A percentile compares a stretch with the other conserved stretches of the same genome.
These are phyloP conservation scores for Phylloscopus trochilus DNA, from an alignment of 2,113 vertebrate species.

Conservation along the genomic window DNA sequence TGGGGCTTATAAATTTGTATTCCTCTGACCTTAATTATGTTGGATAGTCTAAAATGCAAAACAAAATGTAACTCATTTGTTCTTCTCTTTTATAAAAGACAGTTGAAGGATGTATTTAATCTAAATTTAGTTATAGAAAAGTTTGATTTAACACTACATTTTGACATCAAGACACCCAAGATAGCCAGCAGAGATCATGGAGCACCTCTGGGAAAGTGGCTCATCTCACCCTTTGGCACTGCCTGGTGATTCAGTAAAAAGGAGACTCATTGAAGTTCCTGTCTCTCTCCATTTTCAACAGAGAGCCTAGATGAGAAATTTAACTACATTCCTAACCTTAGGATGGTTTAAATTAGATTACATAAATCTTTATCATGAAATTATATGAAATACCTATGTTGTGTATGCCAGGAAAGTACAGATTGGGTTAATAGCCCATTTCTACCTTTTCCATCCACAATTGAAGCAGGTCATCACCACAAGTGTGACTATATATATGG, in stretches of 20 bases:
- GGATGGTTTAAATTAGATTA: neutral
- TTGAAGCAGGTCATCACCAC: neutral
- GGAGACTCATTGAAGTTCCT: neutral
- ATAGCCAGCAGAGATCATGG: neutral
- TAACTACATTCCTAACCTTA: neutral
- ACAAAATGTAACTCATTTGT: neutral
- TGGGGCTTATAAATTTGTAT: neutral
- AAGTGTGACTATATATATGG: neutral
- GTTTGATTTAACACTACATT: neutral
- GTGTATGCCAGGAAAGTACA: neutral
- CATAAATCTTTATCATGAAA: neutral
- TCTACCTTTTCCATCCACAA: neutral
- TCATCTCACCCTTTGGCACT: neutral
- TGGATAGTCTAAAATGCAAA: neutral
- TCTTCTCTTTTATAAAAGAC: neutral
- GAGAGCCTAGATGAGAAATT: neutral
- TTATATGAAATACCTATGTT: neutral
- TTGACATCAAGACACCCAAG: neutral
- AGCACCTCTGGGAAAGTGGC: neutral
- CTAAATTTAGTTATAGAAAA: neutral
- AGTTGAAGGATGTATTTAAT: neutral
- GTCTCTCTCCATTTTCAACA: neutral
- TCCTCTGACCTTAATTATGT: neutral
- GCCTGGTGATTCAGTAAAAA: neutral
- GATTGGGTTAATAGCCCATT: neutral